Evolutionary conservation across 2,888 invertebrate species (phyloP).

Genomic region (Cataglyphis cursor): DNA sequence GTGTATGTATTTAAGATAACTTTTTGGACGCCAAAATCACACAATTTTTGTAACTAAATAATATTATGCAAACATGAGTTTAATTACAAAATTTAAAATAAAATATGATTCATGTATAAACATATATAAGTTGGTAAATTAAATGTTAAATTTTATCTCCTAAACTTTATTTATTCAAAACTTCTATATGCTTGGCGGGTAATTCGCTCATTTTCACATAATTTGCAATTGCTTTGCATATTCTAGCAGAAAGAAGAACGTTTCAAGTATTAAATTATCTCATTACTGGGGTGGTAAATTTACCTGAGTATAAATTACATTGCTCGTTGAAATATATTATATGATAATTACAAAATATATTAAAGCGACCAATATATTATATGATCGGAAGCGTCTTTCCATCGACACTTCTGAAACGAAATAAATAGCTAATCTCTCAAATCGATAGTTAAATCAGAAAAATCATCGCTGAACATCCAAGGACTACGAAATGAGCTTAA

Average conservation of each 20-base stretch:
- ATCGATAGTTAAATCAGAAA: conserved; percentile 2
- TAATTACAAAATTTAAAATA: conserved; percentile 18
- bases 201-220: conserved; percentile 25
- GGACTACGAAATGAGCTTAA: conserved; percentile 54
- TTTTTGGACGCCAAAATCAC: background rate
- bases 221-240: conserved; percentile 40
- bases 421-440: background rate
- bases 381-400: background rate
- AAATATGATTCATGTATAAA: conserved; percentile 14
- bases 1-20: background rate
- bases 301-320: background rate
- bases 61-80: conserved; percentile 15
- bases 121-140: background rate
- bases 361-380: background rate
- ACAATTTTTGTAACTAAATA: conserved; percentile 3
- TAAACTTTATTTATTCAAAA: conserved; percentile 47
- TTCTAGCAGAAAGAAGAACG: background rate
- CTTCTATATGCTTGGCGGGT: background rate
- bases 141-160: background rate
- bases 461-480: conserved; percentile 51
- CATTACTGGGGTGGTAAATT: background rate
- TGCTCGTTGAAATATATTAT: background rate
- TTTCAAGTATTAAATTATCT: background rate
- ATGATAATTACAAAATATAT: background rate
- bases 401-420: background rate